Base-by-base conservation (phyloP, 2,888 invertebrate species). In the Blastobasis lacticolella region DNA sequence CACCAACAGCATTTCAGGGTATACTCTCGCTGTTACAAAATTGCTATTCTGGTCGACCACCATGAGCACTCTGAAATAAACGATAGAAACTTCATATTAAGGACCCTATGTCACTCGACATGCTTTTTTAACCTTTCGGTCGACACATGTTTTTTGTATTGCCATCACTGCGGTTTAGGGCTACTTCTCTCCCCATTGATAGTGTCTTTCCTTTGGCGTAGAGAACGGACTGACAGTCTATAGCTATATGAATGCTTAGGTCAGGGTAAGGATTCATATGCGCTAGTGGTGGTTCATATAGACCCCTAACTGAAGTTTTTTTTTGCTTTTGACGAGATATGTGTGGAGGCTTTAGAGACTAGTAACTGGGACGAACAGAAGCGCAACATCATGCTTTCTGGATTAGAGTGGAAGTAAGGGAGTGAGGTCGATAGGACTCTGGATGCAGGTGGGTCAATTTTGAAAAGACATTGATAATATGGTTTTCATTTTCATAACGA, bases 21-120 rank as follows among this genome's bases (percentile, higher is more conserved):
- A 75, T 36, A 80, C 83, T 55, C 92, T 75, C 3, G 86, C 92
- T 0, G 91, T 90, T 37, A 91, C 75, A 63, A 91, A 91, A 61
- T 89, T 85, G n/a, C 89, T 83, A 54, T 89, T 75, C 0, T 86
- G 77, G 55, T 90, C 89, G 23, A 90, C 79, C 9, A 92, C 81
- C 90, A 92, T 90, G 45, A 92, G 72, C 0, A 87, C 76, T 58
- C 92, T 90, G 68, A 6, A 61, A 61, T 6, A 6, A 6, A 4
- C 6, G 10, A 44, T 23, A 23, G 4, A 10, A 3, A 6, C 6
- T 6, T 44, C 9, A 8, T 9, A 9, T 10, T 44, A 10, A 6
- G 8, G 2, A 44, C 5, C n/a, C 6, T n/a, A n/a, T 5, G 23
- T 10, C 9, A 5, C 1, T n/a, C 9, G 3, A 42, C 9, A 42